Conservation (phyloP, 2,797 vertebrate genomes). For the Tapirus indicus region DNA sequence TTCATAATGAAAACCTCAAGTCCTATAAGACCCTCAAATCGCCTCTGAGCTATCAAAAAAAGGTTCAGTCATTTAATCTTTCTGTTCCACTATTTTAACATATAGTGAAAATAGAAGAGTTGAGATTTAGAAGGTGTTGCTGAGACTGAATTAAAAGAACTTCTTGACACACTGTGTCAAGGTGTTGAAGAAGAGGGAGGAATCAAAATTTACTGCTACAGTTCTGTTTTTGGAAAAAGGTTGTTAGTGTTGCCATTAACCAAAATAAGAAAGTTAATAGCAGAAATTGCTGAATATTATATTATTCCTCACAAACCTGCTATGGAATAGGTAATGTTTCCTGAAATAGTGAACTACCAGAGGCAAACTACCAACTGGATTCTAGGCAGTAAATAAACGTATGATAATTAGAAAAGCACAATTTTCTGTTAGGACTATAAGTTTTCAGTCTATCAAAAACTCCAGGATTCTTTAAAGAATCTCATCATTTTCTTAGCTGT, state of each 20-base stretch:
- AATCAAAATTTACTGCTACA: not conserved
- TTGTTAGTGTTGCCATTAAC: not conserved
- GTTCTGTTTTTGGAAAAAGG: not conserved
- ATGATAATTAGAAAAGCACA: not conserved
- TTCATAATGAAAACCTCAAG: not conserved
- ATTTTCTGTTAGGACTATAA: not conserved
- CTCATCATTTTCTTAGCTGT: not conserved
- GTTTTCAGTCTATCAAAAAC: not conserved
- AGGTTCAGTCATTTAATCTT: not conserved
- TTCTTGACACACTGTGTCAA: not conserved
- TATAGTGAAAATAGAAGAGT: not conserved
- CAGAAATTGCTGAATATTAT: not conserved
- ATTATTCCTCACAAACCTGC: not conserved
- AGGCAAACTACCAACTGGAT: not conserved
- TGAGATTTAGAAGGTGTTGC: not conserved
- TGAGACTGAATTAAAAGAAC: not conserved
- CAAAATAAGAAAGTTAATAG: not conserved
- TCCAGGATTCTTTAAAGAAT: not conserved
- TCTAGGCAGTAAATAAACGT: not conserved
- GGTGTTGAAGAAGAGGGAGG: not conserved
- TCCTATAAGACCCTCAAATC: not conserved
- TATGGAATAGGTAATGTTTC: not conserved
- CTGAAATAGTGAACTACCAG: not conserved
- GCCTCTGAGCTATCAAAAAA: not conserved
- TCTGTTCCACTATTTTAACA: not conserved